Base-by-base conservation (phyloP, 2,888 invertebrate species). In the Dysmachus trigonus region DNA sequence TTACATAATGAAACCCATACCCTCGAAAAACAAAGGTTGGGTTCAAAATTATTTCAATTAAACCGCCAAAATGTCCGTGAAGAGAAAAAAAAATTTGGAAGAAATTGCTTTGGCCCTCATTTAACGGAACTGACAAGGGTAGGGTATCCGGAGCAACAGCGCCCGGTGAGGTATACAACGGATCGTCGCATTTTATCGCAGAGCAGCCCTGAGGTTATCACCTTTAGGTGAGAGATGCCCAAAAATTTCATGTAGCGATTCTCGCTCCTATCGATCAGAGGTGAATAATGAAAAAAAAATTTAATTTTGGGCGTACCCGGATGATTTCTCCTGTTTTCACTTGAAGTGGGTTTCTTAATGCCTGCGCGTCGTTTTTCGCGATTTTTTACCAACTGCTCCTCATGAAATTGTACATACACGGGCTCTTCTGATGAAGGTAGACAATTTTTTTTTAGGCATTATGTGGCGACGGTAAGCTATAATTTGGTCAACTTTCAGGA, bases 311-410 rank as follows among this genome's bases (percentile, higher is more conserved):
- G 62, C 81, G 81, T n/a, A 33, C 18, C 41, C 27, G 53, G 30
- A 53, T 81, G 51, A 81, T 81, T 81, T 81, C 62, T 51, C 81
- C 33, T 81, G 81, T 81, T 81, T 81, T 81, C 81, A 81, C 81
- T 81, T 77, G 77, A 77, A 47, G 76, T 35, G 33, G 33, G 30
- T 41, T 27, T 77, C 41, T 77, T 47, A 10, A n/a, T 62, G 62
- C 62, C 8, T 27, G 22, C 62, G 62, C 22, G 22, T 62, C 62
- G 13, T 62, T 62, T 62, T 62, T 22, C 62, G 27, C 62, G 27
- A 62, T 62, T 62, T 51, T 62, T 62, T 62, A 18, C 62, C 22
- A 62, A 22, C 10, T 27, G 27, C 18, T 53, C n/a, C 27, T 62
- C 62, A 7, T 27, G 62, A 62, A 62, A 27, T 62, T 18, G 62